Evolutionary conservation across 2,888 invertebrate species (phyloP).

Genomic region (Platynereis dumerilii): DNA sequence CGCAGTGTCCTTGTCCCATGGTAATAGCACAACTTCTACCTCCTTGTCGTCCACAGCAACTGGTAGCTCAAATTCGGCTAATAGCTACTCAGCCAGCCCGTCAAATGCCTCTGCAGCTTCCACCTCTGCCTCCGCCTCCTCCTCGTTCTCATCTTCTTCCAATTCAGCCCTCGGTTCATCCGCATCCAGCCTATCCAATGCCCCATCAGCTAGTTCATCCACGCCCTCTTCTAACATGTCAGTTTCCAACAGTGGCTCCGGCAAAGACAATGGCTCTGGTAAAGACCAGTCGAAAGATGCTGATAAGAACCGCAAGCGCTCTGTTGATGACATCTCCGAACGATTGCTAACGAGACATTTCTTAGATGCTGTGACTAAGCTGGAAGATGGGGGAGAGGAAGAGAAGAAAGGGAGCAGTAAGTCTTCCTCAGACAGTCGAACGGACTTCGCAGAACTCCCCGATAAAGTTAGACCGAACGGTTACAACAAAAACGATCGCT

Average conservation of each 20-base stretch:
- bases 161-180: background rate
- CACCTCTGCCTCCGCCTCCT: background rate
- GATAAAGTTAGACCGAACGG: background rate
- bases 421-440: background rate
- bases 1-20: background rate
- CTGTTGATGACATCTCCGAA: constrained; percentile 17
- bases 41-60: background rate
- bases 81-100: background rate
- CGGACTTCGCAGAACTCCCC: background rate
- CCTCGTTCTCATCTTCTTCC: background rate
- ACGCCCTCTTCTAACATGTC: background rate
- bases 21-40: background rate
- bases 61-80: background rate
- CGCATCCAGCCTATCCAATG: background rate
- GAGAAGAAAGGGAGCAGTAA: background rate
- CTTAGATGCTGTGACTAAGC: constrained; percentile 30
- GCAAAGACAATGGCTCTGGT: background rate
- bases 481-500: background rate
- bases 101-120: background rate
- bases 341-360: constrained; percentile 27
- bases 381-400: constrained; percentile 2
- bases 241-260: constrained; percentile 1
- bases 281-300: background rate
- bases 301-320: constrained; percentile 10
- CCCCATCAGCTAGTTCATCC: background rate